Base-by-base conservation (phyloP, 2,797 vertebrate genomes). In the Hemibagrus guttatus region DNA sequence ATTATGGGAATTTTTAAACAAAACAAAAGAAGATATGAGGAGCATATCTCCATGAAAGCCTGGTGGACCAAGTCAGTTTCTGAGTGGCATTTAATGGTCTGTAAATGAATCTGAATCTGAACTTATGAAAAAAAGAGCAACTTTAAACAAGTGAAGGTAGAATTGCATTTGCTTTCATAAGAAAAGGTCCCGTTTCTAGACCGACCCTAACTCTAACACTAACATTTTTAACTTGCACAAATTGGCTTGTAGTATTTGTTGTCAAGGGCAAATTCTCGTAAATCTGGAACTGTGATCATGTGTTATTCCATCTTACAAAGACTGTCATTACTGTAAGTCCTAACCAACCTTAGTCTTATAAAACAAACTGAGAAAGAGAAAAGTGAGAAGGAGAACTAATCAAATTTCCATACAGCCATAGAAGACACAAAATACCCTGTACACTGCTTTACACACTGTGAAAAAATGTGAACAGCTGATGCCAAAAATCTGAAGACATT, bases 21-120 rank as follows among this genome's bases (percentile, higher is more conserved):
- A 79, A 21, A 59, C 16, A 56, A 31, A 52, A 21, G 6, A 19
- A 31, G 35, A 31, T 21, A 58, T 16, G 58, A 58, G 28, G 28
- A 35, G 4, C 52, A 31, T 79, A 21, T 79, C 19, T 14, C 7
- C 39, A 52, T 54, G 52, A 56, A 76, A 56, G 52, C 56, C 56
- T 59, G 56, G 76, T 79, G 31, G 54, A 59, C 76, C 9, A 3
- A 59, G 19, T 59, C 28, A 54, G 14, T 56, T 76, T 56, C n/a
- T 78, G 76, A 59, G 31, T 59, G 76, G 39, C 76, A 79, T 79
- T 59, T 79, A 58, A 79, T 79, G 54, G 11, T 9, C 28, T 35
- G 39, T 59, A 59, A 23, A 4, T 78, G 31, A 1, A 78, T 78
- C 35, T 79, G 54, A 79, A 79, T 79, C 21, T 79, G 54, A 58